These are phyloP conservation scores for Melanargia galathea DNA, from an alignment of 2,888 invertebrate species.

Conservation along the genomic window DNA sequence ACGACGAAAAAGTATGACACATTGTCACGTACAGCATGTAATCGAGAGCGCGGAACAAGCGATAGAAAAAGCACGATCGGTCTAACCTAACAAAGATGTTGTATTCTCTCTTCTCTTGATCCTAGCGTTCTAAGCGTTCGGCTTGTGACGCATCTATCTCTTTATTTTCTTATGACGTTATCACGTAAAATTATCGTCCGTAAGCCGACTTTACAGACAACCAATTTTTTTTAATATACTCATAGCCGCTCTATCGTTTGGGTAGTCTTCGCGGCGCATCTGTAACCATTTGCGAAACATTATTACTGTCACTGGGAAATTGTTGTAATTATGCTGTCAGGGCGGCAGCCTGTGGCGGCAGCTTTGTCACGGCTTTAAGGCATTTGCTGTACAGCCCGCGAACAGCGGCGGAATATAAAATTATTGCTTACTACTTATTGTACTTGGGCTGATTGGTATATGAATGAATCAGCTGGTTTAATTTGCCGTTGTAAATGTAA, in stretches of 20 bases:
- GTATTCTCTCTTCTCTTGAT: too few relatives aligned
- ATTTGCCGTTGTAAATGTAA: background rate
- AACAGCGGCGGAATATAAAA: slow-evolving; percentile 31
- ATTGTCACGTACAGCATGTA: too few relatives aligned
- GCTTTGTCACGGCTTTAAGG: slow-evolving; percentile 41
- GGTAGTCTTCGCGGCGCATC: slow-evolving; percentile 27
- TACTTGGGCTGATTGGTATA: background rate
- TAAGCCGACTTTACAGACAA: too few relatives aligned
- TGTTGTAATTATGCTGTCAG: slow-evolving; percentile 46
- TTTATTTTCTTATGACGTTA: too few relatives aligned
- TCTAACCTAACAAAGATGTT: too few relatives aligned
- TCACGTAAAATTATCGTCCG: too few relatives aligned
- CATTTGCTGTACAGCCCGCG: slow-evolving; percentile 37
- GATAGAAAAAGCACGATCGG: too few relatives aligned
- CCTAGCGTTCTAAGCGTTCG: too few relatives aligned
- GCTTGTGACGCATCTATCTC: too few relatives aligned
- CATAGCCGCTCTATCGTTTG: background rate
- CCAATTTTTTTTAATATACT: too few relatives aligned
- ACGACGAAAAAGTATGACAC: too few relatives aligned
- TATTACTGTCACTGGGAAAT: slow-evolving; percentile 44
- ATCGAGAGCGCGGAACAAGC: too few relatives aligned
- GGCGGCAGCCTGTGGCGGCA: slow-evolving; percentile 34
- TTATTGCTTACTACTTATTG: slow-evolving; percentile 31
- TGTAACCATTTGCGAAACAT: slow-evolving; percentile 41
- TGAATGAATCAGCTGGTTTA: background rate